These are phyloP conservation scores for Pyxicephalus adspersus DNA, from an alignment of 2,113 vertebrate genomes.

Conservation along the genomic window DNA sequence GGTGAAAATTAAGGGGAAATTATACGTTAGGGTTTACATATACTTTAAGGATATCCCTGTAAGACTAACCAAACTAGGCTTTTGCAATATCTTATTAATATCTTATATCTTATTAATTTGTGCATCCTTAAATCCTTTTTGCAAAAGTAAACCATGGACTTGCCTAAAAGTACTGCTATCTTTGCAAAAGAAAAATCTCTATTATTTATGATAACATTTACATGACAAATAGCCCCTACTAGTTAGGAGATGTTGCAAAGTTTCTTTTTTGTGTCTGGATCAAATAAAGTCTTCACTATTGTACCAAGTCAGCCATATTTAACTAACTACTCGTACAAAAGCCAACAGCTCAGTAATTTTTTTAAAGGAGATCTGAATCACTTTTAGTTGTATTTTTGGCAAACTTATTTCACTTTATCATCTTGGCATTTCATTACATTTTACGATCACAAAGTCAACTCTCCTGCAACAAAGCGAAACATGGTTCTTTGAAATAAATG, in stretches of 20 bases:
- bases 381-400: slow-evolving; percentile 73
- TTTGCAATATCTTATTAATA: too few species aligned
- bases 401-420: slow-evolving; percentile 80
- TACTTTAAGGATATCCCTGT: too few species aligned
- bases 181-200: neutral
- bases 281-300: slow-evolving; percentile 22
- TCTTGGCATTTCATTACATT: slow-evolving; percentile 82
- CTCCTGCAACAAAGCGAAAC: slow-evolving; percentile 79
- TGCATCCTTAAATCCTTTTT: too few species aligned
- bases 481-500: slow-evolving; percentile 80
- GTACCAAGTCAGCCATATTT: slow-evolving; percentile 9
- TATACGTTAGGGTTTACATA: too few species aligned
- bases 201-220: neutral
- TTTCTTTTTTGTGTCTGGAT: slow-evolving; percentile 1
- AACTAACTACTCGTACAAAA: slow-evolving; percentile 30
- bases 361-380: slow-evolving; percentile 70
- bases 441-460: slow-evolving; percentile 79
- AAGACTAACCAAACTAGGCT: too few species aligned
- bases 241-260: neutral
- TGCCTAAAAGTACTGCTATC: neutral
- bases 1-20: too few species aligned
- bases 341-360: slow-evolving; percentile 39
- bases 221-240: slow-evolving; percentile 8
- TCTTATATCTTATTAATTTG: too few species aligned
- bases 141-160: too few species aligned